phyloP scores from a whole-genome alignment of 2,797 vertebrate species.

The Syngnathus acus region DNA sequence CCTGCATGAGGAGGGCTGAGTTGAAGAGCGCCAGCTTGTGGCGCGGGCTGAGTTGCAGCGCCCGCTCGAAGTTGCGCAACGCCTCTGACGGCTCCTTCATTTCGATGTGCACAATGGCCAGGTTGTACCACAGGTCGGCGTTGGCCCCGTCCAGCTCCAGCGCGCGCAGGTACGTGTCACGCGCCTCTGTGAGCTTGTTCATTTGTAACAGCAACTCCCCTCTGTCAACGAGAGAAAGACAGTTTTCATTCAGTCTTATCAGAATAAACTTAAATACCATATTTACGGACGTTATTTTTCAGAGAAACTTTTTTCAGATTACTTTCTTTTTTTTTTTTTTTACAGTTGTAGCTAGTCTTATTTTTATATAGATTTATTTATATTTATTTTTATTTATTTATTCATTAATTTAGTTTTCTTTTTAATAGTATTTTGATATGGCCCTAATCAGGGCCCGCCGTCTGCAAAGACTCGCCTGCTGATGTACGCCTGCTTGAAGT shows the following conservation, averaged over 20 bases:
- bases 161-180: constrained; percentile 89
- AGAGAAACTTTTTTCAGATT: no score
- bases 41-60: constrained; percentile 82
- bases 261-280: neutral
- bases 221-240: constrained; percentile 49
- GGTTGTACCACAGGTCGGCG: constrained; percentile 97
- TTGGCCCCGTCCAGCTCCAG: constrained; percentile 87
- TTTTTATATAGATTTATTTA: no score
- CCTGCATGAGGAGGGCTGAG: constrained; percentile 95
- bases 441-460: neutral
- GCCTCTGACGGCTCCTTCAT: constrained; percentile 93
- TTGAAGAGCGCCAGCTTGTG: constrained; percentile 96
- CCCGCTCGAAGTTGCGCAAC: constrained; percentile 89
- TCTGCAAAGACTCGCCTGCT: constrained; percentile 77
- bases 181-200: constrained; percentile 92
- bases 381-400: no score
- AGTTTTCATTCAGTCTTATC: no score
- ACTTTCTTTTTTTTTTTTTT: no score
- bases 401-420: no score
- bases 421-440: no score
- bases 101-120: constrained; percentile 97
- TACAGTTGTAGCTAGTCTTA: no score
- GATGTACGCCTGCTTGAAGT: constrained; percentile 98
- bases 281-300: neutral
- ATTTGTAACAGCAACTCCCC: constrained; percentile 96